These are phyloP conservation scores for Narcine bancroftii DNA, from an alignment of 2,113 vertebrate species.

Conservation along the genomic window DNA sequence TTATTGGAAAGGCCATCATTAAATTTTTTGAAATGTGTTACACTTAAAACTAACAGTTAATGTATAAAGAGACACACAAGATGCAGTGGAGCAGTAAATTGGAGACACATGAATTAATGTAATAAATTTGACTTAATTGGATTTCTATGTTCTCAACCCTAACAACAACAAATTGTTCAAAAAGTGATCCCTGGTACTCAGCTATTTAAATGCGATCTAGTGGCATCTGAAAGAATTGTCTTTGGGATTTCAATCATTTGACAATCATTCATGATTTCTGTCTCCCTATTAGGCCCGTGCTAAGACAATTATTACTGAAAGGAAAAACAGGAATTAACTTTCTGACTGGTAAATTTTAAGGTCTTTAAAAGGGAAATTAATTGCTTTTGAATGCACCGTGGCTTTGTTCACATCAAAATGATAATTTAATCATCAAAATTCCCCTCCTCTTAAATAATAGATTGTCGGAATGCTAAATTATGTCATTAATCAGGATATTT, in stretches of 20 bases:
- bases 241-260: background rate
- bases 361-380: background rate
- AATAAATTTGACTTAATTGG: background rate
- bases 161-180: background rate
- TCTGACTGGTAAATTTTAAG: background rate
- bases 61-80: no score
- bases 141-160: background rate
- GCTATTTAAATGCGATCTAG: background rate
- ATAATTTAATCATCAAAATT: conserved; percentile 5
- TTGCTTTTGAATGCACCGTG: background rate
- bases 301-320: background rate
- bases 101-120: no score
- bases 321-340: background rate
- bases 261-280: background rate
- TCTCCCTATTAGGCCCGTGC: background rate
- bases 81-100: no score
- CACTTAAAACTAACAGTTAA: background rate
- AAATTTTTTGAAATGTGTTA: background rate
- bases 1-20: background rate
- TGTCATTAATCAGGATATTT: background rate
- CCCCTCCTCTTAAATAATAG: background rate
- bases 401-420: background rate
- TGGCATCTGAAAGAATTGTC: background rate
- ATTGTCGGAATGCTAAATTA: background rate
- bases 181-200: no score